A percentile compares a stretch with the other conserved stretches of the same genome.
phyloP scores from a whole-genome alignment of 2,888 invertebrate genomes.

The Adineta ricciae region DNA sequence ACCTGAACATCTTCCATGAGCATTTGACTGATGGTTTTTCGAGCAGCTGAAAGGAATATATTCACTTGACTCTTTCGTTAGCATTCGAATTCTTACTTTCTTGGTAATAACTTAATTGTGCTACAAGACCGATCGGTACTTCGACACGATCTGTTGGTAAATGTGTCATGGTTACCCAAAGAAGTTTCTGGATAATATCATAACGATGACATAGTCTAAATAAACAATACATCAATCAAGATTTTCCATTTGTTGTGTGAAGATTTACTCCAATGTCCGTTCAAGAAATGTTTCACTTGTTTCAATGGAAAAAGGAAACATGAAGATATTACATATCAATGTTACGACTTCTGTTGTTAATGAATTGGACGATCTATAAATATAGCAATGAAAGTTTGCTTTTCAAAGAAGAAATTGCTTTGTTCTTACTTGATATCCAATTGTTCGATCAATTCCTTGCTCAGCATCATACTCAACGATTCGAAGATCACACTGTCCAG shows the following conservation, averaged over 20 bases:
- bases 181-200: constrained; percentile 1
- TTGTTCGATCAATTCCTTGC: constrained; percentile 20
- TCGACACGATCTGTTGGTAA: background rate
- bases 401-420: background rate
- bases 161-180: background rate
- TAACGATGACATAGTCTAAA: constrained; percentile 21
- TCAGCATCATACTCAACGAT: constrained; percentile 26
- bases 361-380: background rate
- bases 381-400: background rate
- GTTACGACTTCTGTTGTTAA: constrained; percentile 24
- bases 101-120: constrained; percentile 19
- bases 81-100: background rate
- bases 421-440: background rate
- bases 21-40: background rate
- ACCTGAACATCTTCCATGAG: background rate
- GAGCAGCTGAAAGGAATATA: background rate
- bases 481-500: constrained; percentile 29
- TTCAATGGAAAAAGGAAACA: constrained; percentile 34
- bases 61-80: too few relatives aligned
- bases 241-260: background rate
- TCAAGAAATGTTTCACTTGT: constrained; percentile 24
- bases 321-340: constrained; percentile 26
- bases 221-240: background rate
- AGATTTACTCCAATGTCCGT: constrained; percentile 12
- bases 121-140: constrained; percentile 6